These are phyloP conservation scores for Otus sunia DNA, from an alignment of 2,113 vertebrate genomes.

Conservation along the genomic window DNA sequence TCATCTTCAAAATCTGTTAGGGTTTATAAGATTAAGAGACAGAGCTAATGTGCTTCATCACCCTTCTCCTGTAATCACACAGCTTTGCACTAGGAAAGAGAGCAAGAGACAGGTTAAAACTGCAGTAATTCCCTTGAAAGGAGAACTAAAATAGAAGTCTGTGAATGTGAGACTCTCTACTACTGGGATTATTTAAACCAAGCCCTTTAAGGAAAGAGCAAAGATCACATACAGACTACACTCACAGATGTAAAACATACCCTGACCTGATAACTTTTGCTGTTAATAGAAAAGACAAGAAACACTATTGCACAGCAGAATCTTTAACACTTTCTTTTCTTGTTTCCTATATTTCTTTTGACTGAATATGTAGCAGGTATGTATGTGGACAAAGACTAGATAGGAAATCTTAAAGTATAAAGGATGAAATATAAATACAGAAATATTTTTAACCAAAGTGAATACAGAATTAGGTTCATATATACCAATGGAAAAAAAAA, in stretches of 20 bases:
- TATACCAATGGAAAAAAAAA: background rate
- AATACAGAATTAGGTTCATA: background rate
- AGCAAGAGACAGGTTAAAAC: conserved; percentile 44
- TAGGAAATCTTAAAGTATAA: background rate
- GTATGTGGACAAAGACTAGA: background rate
- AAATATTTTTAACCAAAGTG: background rate
- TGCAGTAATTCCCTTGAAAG: conserved; percentile 40
- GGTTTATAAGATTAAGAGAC: conserved; percentile 65
- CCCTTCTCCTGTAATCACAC: conserved; percentile 37
- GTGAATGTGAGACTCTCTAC: background rate
- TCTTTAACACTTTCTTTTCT: background rate
- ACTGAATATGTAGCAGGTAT: background rate
- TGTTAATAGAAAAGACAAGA: background rate
- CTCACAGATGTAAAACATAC: background rate
- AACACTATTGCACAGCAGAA: background rate
- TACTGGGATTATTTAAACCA: background rate
- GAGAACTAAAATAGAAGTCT: conserved; percentile 34
- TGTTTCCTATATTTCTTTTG: background rate
- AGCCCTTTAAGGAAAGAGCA: background rate
- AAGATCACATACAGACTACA: background rate
- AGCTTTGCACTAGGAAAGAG: conserved; percentile 36
- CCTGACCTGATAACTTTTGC: background rate
- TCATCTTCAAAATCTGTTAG: conserved; percentile 69
- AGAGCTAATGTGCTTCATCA: conserved; percentile 25
- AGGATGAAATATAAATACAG: background rate